Conservation (phyloP, 1,140 invertebrate genomes). For the Reticulitermes speratus region DNA sequence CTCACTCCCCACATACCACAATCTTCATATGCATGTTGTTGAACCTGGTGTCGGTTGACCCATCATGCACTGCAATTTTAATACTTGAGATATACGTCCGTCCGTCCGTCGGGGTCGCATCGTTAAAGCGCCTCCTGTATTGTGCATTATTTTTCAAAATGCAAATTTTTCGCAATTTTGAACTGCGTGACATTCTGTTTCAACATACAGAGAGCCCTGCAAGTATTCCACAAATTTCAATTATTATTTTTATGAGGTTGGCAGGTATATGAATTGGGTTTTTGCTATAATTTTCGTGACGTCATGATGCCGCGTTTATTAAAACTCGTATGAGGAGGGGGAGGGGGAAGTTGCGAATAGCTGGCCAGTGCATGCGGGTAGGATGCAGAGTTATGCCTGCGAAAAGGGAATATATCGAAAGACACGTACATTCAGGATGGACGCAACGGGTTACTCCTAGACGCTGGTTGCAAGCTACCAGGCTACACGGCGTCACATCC, state of each 20-base stretch:
- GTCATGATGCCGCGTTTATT: neutral
- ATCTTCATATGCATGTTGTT: too few relatives aligned
- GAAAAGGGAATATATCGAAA: neutral
- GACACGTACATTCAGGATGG: too few relatives aligned
- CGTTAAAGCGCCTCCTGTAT: neutral
- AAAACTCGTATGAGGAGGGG: neutral
- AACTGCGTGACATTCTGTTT: neutral
- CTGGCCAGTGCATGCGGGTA: neutral
- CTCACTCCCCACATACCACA: too few relatives aligned
- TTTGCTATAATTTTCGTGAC: neutral
- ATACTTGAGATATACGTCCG: too few relatives aligned
- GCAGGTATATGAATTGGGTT: neutral
- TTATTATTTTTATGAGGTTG: slow-evolving; percentile 11
- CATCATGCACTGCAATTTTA: too few relatives aligned
- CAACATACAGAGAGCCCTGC: neutral
- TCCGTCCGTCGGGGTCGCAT: neutral
- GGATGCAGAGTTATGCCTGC: neutral
- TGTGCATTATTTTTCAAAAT: neutral
- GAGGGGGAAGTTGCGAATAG: neutral
- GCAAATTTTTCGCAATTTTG: neutral
- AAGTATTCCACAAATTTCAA: slow-evolving; percentile 5
- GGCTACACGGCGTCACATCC: too few relatives aligned
- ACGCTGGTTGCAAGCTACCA: too few relatives aligned
- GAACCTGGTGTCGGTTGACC: too few relatives aligned
- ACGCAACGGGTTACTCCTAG: too few relatives aligned